Evolutionary conservation across 2,888 invertebrate species (phyloP).

Genomic region (Argynnis bischoffii): DNA sequence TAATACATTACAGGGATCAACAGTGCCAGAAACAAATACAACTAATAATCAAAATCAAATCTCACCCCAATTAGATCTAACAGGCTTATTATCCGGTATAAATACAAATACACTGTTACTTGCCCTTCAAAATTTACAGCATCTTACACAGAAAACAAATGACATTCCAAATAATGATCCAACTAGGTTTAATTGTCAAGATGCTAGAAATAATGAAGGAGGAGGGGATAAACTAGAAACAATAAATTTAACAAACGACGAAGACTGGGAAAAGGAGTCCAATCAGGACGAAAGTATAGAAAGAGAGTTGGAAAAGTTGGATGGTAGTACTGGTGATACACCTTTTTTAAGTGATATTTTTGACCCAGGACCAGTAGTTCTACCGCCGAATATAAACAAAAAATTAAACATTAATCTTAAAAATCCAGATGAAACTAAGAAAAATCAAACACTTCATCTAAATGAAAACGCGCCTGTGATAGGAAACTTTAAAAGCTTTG

Average conservation of each 20-base stretch:
- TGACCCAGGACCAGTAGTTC: constrained; percentile 68
- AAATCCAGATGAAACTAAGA: constrained; percentile 52
- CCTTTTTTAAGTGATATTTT: constrained; percentile 79
- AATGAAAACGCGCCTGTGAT: constrained; percentile 69
- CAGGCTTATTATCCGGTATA: constrained; percentile 65
- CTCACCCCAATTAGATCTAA: constrained; percentile 55
- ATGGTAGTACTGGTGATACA: constrained; percentile 67
- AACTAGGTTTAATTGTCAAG: constrained; percentile 36
- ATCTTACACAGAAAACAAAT: constrained; percentile 53
- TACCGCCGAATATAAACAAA: constrained; percentile 56
- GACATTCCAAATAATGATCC: constrained; percentile 26
- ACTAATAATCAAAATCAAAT: constrained; percentile 30
- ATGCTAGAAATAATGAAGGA: constrained; percentile 17
- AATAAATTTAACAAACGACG: constrained; percentile 73
- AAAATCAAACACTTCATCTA: constrained; percentile 45
- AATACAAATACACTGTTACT: constrained; percentile 69
- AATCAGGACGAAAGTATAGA: constrained; percentile 69
- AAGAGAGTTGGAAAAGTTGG: constrained; percentile 62
- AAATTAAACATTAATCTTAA: constrained; percentile 64
- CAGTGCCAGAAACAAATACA: constrained; percentile 14
- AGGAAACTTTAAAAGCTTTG: constrained; percentile 79
- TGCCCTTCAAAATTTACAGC: constrained; percentile 74
- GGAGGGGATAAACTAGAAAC: constrained; percentile 53
- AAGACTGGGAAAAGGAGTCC: constrained; percentile 74
- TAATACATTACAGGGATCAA: background rate